Evolutionary conservation across 2,113 vertebrate genomes (phyloP).

Genomic region (human): GRCh38 chr3:154775501-154776000

Average conservation of each 20-base stretch:
- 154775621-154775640: background rate
- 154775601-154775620: background rate
- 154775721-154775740: background rate
- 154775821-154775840: background rate
- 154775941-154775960: background rate
- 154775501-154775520: background rate
- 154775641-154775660: conserved; percentile 50
- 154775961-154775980: background rate
- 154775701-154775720: conserved; percentile 22
- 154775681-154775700: background rate
- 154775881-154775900: background rate
- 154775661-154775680: background rate
- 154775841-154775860: conserved; percentile 14
- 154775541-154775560: background rate
- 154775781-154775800: conserved; percentile 40
- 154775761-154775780: background rate
- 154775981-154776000: background rate
- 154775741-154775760: background rate
- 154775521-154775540: background rate
- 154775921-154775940: background rate
- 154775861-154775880: background rate
- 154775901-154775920: background rate
- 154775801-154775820: background rate
- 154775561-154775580: background rate
- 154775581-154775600: background rate